phyloP scores from a whole-genome alignment of 2,888 invertebrate species.

The Baccha elongata region DNA sequence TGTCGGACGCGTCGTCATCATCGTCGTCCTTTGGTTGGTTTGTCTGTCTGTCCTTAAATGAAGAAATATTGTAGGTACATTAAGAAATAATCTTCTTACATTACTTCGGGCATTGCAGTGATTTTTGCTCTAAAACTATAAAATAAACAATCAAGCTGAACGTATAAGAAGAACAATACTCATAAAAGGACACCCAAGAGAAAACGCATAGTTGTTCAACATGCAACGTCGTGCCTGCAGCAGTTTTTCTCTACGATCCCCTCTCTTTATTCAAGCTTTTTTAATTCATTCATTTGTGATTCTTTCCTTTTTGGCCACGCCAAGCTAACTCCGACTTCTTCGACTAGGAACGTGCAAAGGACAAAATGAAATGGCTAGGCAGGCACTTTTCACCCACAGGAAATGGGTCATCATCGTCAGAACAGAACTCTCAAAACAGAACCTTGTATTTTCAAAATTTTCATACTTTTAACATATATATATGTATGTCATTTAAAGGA shows the following conservation, averaged over 20 bases:
- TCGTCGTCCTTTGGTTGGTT: too few species aligned
- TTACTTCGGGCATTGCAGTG: constrained; percentile 40
- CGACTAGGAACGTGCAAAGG: constrained; percentile 37
- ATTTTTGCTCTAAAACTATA: constrained; percentile 30
- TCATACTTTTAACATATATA: not conserved
- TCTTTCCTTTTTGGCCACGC: constrained; percentile 19
- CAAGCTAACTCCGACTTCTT: not conserved
- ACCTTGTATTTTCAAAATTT: constrained; percentile 8
- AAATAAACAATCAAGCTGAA: constrained; percentile 37
- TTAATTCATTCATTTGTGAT: constrained; percentile 45
- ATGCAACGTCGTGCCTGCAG: constrained; percentile 40
- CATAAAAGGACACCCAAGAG: constrained; percentile 30
- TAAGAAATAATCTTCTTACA: constrained; percentile 29
- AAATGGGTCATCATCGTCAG: constrained; percentile 46
- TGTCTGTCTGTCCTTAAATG: not conserved
- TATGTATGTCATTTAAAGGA: too few species aligned
- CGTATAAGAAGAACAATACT: constrained; percentile 25
- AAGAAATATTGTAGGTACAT: constrained; percentile 25
- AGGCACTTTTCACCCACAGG: constrained; percentile 42
- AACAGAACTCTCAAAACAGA: constrained; percentile 31
- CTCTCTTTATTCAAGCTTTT: constrained; percentile 30
- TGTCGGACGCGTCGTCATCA: too few species aligned
- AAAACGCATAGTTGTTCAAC: constrained; percentile 30
- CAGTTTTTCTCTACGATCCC: constrained; percentile 35
- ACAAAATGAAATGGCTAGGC: constrained; percentile 20